phyloP scores from a whole-genome alignment of 1,140 invertebrate species.

The Bombus cullumanus region DNA sequence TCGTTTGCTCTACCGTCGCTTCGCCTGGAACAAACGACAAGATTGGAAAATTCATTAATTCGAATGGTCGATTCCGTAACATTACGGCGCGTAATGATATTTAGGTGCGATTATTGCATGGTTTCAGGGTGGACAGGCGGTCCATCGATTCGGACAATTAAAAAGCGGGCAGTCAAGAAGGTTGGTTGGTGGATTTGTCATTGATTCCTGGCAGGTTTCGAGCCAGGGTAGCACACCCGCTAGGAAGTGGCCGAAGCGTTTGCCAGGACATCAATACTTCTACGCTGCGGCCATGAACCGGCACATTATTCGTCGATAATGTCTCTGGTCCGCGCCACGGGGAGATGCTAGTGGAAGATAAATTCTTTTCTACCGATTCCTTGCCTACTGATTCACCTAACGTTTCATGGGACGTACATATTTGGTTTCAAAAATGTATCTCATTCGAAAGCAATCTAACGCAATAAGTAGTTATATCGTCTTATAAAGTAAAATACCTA shows the following conservation, averaged over 20 bases:
- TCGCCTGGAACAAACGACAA: background rate
- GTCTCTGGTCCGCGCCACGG: background rate
- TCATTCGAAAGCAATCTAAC: too few relatives aligned
- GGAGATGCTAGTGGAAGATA: background rate
- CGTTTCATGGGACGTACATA: too few relatives aligned
- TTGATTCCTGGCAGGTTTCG: slow-evolving; percentile 74
- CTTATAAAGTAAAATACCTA: too few relatives aligned
- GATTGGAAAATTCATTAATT: background rate
- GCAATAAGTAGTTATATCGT: too few relatives aligned
- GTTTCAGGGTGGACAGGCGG: background rate
- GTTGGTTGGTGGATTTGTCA: slow-evolving; percentile 74
- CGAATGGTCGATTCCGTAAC: background rate
- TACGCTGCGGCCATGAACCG: slow-evolving; percentile 37
- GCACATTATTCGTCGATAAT: slow-evolving; percentile 57
- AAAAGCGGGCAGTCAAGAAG: slow-evolving; percentile 37
- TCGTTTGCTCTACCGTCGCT: too few relatives aligned
- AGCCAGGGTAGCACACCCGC: slow-evolving; percentile 71
- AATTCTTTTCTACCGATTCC: background rate
- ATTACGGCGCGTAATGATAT: background rate
- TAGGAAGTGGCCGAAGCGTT: slow-evolving; percentile 75
- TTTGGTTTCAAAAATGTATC: too few relatives aligned
- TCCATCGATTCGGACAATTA: slow-evolving; percentile 58
- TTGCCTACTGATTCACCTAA: background rate
- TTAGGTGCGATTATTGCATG: background rate
- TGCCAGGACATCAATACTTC: slow-evolving; percentile 77